phyloP scores from a whole-genome alignment of 2,797 vertebrate genomes.

The Megalops cyprinoides region DNA sequence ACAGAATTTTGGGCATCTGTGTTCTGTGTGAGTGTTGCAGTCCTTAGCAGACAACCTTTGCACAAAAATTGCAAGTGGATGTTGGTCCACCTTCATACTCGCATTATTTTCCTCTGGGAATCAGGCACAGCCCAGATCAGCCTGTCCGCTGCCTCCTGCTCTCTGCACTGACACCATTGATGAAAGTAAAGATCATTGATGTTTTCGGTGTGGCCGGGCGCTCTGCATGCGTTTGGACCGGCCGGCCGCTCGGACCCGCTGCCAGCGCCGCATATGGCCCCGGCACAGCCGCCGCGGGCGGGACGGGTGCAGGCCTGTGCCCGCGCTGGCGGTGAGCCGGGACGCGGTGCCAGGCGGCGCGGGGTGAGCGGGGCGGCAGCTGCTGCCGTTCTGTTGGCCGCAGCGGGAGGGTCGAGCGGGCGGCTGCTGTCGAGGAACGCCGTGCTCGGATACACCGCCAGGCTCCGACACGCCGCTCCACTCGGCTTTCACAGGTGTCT shows the following conservation, averaged over 20 bases:
- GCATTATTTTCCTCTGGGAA: neutral
- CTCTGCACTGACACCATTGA: neutral
- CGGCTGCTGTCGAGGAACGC: neutral
- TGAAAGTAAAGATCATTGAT: neutral
- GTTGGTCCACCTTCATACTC: neutral
- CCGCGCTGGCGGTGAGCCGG: conserved; percentile 51
- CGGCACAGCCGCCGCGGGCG: no score
- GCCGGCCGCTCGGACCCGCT: conserved; percentile 36
- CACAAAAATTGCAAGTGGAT: neutral
- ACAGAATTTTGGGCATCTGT: no score
- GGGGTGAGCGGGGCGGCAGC: conserved; percentile 61
- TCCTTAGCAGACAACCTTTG: neutral
- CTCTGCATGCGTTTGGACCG: conserved; percentile 55
- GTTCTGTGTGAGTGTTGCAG: no score
- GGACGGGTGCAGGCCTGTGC: no score
- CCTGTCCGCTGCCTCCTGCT: neutral
- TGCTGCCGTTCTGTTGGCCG: conserved; percentile 58
- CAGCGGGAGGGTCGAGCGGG: neutral
- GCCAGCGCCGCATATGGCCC: conserved; percentile 45
- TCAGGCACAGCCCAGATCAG: neutral
- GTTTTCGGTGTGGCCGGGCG: conserved; percentile 52
- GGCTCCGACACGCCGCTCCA: no score
- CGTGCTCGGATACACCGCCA: neutral
- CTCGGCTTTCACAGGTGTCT: neutral
- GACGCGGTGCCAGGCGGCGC: conserved; percentile 59